Percentiles rank a stretch among this genome's conserved stretches.
phyloP scores from a whole-genome alignment of 2,113 vertebrate species.

The Hystrix brachyura region DNA sequence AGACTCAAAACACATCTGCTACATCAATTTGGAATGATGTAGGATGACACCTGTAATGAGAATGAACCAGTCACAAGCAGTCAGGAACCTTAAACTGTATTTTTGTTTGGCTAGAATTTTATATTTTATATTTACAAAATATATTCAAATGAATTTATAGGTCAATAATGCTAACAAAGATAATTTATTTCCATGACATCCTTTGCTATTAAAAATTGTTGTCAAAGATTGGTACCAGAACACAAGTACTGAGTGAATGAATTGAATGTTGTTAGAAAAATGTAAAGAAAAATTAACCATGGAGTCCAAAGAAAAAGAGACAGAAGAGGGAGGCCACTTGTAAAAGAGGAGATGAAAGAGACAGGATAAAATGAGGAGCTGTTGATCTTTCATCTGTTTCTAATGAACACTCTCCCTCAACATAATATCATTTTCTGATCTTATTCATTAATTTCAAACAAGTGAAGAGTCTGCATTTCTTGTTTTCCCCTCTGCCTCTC shows the following conservation, averaged over 20 bases:
- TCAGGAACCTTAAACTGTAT: not conserved
- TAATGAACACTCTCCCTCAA: not conserved
- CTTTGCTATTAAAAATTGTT: not conserved
- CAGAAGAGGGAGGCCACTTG: not conserved
- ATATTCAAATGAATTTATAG: not conserved
- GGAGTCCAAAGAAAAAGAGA: not conserved
- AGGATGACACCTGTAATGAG: not conserved
- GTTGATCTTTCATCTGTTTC: not conserved
- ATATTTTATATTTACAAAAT: not conserved
- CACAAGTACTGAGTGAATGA: not conserved
- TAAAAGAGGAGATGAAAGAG: not conserved
- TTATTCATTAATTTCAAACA: not conserved
- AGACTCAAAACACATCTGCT: constrained; percentile 15
- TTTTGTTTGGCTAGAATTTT: not conserved
- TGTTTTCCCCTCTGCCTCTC: not conserved
- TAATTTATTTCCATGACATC: not conserved
- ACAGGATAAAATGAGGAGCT: not conserved
- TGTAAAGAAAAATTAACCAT: not conserved
- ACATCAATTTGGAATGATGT: not conserved
- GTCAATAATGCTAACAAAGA: not conserved
- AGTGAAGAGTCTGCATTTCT: not conserved
- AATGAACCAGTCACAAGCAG: not conserved
- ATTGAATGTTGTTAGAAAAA: not conserved
- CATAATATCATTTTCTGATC: not conserved
- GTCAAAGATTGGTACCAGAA: not conserved